These are phyloP conservation scores for Amphimallon solstitiale DNA, from an alignment of 2,888 invertebrate genomes.

Conservation along the genomic window DNA sequence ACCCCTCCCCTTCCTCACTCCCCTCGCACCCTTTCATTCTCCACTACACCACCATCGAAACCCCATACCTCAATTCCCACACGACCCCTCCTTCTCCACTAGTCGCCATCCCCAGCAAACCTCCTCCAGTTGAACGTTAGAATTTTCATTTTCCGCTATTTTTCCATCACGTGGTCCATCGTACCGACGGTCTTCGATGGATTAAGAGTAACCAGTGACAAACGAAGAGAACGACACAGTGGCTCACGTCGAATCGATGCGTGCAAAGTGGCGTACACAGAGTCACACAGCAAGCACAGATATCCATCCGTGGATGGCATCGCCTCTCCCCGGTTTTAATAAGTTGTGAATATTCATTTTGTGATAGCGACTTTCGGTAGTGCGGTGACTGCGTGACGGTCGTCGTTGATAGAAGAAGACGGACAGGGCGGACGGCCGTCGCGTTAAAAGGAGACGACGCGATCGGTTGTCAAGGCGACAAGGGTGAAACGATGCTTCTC, in stretches of 20 bases:
- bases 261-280: neutral
- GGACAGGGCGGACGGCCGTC: constrained; percentile 41
- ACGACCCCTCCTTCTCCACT: neutral
- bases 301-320: constrained; percentile 14
- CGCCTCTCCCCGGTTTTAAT: constrained; percentile 58
- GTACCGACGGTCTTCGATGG: too few relatives aligned
- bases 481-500: constrained; percentile 24
- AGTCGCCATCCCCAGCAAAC: too few relatives aligned
- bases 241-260: constrained; percentile 25
- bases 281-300: neutral
- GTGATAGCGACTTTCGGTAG: constrained; percentile 44
- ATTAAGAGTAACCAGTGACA: too few relatives aligned
- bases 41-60: neutral
- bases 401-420: constrained; percentile 45
- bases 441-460: constrained; percentile 44
- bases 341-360: constrained; percentile 65
- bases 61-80: neutral
- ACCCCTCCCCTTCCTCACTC: neutral
- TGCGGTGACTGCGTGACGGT: constrained; percentile 20
- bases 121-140: too few relatives aligned
- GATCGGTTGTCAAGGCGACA: constrained; percentile 48
- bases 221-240: neutral
- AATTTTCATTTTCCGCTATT: too few relatives aligned
- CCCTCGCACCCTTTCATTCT: neutral
- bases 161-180: too few relatives aligned